These are phyloP conservation scores for Proisotoma minuta DNA, from an alignment of 2,888 invertebrate genomes.

Conservation along the genomic window DNA sequence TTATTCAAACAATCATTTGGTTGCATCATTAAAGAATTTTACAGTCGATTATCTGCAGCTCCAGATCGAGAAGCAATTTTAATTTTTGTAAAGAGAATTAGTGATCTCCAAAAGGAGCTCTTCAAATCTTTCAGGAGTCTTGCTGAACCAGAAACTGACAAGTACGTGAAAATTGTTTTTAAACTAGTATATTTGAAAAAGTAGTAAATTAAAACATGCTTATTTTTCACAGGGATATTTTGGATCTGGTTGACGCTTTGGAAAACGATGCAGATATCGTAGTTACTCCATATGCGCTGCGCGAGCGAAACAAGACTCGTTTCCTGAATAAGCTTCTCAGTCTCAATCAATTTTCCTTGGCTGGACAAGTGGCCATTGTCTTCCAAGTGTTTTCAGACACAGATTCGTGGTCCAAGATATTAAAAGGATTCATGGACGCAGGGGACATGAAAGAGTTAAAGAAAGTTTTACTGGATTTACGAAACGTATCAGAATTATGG, in stretches of 20 bases:
- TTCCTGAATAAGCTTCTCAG: conserved; percentile 32
- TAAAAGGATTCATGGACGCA: conserved; percentile 32
- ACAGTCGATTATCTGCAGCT: background rate
- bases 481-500: conserved; percentile 38
- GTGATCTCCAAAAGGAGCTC: background rate
- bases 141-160: conserved; percentile 3
- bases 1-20: conserved; percentile 19
- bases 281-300: conserved; percentile 40
- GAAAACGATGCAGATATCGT: conserved; percentile 27
- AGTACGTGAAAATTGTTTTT: background rate
- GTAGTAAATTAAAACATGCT: background rate
- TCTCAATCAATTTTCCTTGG: conserved; percentile 25
- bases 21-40: conserved; percentile 4
- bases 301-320: conserved; percentile 36
- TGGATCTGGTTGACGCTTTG: conserved; percentile 24
- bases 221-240: conserved; percentile 26
- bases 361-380: conserved; percentile 37
- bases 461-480: conserved; percentile 27
- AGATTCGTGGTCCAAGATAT: conserved; percentile 34
- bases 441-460: conserved; percentile 25
- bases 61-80: background rate
- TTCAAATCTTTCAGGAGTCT: background rate
- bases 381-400: conserved; percentile 31
- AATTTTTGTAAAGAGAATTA: background rate
- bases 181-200: conserved; percentile 9